Evolutionary conservation across 2,888 invertebrate genomes (phyloP).

Genomic region (Quadriops clusia): DNA sequence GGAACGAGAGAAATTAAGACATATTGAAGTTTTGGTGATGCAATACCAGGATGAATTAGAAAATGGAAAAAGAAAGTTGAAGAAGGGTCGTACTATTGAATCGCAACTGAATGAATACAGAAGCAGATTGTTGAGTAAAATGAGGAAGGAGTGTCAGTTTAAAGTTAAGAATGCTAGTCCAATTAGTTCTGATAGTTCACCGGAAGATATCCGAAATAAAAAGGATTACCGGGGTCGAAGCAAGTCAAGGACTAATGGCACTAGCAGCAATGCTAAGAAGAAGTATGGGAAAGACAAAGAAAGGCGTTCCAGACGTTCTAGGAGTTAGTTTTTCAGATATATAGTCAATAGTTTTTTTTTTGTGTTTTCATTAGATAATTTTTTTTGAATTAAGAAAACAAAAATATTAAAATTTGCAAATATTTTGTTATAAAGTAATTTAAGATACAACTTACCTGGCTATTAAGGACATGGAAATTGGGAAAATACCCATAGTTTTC

Average conservation of each 20-base stretch:
- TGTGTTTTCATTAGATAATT: background rate
- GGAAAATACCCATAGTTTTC: conserved; percentile 66
- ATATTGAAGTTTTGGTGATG: conserved; percentile 84
- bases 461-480: conserved; percentile 65
- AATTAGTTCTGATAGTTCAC: conserved; percentile 15
- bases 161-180: conserved; percentile 12
- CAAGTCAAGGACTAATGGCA: conserved; percentile 10
- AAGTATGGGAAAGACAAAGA: conserved; percentile 12
- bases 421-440: background rate
- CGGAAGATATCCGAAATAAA: conserved; percentile 14
- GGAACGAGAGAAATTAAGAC: conserved; percentile 50
- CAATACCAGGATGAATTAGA: conserved; percentile 89
- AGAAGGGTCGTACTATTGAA: conserved; percentile 52
- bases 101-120: conserved; percentile 79
- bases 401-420: too few species aligned
- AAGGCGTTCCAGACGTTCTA: conserved; percentile 8
- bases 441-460: conserved; percentile 47
- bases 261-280: too few species aligned
- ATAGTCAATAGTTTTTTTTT: background rate
- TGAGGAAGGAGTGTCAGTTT: conserved; percentile 28
- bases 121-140: conserved; percentile 58
- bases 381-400: conserved; percentile 1
- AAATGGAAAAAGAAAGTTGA: conserved; percentile 55
- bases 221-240: conserved; percentile 9
- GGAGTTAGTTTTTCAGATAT: conserved; percentile 4